These are phyloP conservation scores for Cepaea hortensis DNA, from an alignment of 2,888 invertebrate genomes.

Conservation along the genomic window DNA sequence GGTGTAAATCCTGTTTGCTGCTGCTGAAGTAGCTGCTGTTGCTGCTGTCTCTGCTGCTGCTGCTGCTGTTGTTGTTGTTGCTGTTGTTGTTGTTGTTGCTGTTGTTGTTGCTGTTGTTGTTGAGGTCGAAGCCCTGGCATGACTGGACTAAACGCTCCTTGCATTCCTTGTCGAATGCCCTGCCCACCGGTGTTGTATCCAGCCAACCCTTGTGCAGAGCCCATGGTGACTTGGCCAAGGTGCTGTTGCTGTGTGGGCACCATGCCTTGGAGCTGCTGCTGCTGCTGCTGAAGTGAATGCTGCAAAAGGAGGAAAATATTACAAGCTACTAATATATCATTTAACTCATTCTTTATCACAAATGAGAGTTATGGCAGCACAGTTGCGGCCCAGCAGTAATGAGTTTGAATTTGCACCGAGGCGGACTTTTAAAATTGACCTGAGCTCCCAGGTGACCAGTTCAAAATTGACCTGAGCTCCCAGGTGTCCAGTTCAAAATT, in stretches of 20 bases:
- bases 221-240: constrained; percentile 16
- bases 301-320: not conserved
- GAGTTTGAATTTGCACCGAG: no score
- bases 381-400: no score
- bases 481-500: no score
- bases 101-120: not conserved
- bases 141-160: constrained; percentile 19
- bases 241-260: constrained; percentile 4
- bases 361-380: no score
- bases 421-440: no score
- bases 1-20: constrained; percentile 51
- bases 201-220: not conserved
- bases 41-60: not conserved
- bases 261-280: constrained; percentile 20
- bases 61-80: constrained; percentile 27
- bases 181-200: constrained; percentile 24
- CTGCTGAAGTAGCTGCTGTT: constrained; percentile 29
- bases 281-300: constrained; percentile 38
- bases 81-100: constrained; percentile 28
- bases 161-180: constrained; percentile 19
- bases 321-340: no score
- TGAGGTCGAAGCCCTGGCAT: constrained; percentile 9
- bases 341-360: no score
- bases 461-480: no score
- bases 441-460: no score